Evolutionary conservation across 2,797 vertebrate species (phyloP).

Genomic region (Chaunax sp.): DNA sequence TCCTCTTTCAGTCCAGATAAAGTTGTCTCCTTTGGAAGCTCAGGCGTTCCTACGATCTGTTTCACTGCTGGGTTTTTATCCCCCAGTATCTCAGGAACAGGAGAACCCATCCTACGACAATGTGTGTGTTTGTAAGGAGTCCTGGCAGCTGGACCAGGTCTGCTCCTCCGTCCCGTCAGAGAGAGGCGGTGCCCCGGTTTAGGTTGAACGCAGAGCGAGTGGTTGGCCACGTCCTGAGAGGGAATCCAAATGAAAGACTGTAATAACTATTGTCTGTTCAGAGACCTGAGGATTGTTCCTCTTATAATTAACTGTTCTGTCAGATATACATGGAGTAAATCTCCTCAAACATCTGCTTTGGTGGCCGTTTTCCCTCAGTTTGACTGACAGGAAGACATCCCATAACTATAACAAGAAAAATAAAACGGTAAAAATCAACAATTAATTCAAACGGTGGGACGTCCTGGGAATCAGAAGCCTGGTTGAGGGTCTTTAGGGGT

Average conservation of each 20-base stretch:
- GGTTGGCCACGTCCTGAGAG: too few relatives aligned
- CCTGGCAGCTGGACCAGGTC: slow-evolving; percentile 32
- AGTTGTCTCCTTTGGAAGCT: slow-evolving; percentile 32
- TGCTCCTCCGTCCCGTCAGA: slow-evolving; percentile 62
- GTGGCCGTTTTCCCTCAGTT: slow-evolving; percentile 14
- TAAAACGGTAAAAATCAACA: slow-evolving; percentile 38
- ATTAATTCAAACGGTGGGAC: slow-evolving; percentile 31
- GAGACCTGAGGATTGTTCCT: too few relatives aligned
- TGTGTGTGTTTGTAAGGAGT: slow-evolving; percentile 12
- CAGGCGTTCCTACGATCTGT: slow-evolving; percentile 46
- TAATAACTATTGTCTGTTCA: too few relatives aligned
- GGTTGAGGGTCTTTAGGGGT: slow-evolving; percentile 17
- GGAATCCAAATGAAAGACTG: too few relatives aligned
- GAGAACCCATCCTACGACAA: slow-evolving; percentile 19
- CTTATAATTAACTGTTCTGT: not conserved
- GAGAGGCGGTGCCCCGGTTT: slow-evolving; percentile 34
- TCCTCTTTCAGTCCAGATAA: slow-evolving; percentile 25
- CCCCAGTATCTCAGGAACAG: slow-evolving; percentile 9
- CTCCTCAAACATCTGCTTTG: not conserved
- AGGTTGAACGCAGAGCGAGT: slow-evolving; percentile 73
- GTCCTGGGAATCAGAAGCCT: too few relatives aligned
- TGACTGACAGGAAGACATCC: slow-evolving; percentile 21
- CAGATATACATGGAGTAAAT: not conserved
- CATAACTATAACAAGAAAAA: not conserved
- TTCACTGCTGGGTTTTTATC: slow-evolving; percentile 32